Evolutionary conservation across 2,888 invertebrate species (phyloP).

Genomic region (Chaetogeoica ovagalla): DNA sequence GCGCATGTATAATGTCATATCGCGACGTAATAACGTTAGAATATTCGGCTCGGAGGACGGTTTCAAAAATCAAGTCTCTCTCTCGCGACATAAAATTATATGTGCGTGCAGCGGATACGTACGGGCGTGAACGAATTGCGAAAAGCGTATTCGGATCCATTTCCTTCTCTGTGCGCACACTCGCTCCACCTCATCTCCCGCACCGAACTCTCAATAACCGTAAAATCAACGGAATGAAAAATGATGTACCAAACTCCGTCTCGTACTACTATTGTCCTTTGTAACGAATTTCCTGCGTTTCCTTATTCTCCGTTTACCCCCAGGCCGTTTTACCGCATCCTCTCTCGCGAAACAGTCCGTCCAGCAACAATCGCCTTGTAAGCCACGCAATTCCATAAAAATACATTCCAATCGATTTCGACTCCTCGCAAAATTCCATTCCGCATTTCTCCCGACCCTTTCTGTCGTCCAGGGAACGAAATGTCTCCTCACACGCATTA

Average conservation of each 20-base stretch:
- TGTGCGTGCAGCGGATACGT: background rate
- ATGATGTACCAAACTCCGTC: constrained; percentile 24
- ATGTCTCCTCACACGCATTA: constrained; percentile 1
- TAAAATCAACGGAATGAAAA: constrained; percentile 48
- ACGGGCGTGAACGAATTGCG: background rate
- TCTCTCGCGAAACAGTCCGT: too few species aligned
- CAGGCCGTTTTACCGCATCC: too few species aligned
- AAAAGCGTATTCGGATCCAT: background rate
- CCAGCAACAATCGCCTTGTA: background rate
- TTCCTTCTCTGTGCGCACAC: background rate
- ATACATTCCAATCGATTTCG: background rate
- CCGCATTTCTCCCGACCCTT: background rate
- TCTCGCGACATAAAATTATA: background rate
- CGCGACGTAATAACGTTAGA: too few species aligned
- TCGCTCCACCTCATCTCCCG: background rate
- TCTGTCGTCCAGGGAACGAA: background rate
- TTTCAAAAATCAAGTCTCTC: background rate
- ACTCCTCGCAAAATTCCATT: background rate
- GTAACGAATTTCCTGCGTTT: constrained; percentile 39
- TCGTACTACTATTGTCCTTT: constrained; percentile 28
- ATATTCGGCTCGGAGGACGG: too few species aligned
- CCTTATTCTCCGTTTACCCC: background rate
- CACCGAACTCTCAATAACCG: constrained; percentile 27
- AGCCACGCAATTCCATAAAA: constrained; percentile 1
- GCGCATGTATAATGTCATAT: too few species aligned